Conservation (phyloP, 2,797 vertebrate genomes). For the Buceros bicornis region DNA sequence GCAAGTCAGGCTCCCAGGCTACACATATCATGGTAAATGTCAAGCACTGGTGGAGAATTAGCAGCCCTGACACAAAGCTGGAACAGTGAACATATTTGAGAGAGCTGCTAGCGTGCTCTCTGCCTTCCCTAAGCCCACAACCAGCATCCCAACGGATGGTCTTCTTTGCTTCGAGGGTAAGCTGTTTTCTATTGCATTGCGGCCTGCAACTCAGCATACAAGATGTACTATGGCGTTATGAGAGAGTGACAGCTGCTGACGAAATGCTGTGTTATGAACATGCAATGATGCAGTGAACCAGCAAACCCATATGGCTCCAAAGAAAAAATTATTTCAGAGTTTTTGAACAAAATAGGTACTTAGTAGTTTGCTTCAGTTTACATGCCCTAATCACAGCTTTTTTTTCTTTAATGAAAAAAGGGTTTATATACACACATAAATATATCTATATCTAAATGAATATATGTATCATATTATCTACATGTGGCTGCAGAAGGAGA, state of each 20-base stretch:
- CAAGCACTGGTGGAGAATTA: conserved; percentile 33
- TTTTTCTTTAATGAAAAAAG: background rate
- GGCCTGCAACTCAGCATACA: conserved; percentile 61
- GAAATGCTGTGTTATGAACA: conserved; percentile 75
- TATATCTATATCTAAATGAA: background rate
- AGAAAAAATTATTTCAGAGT: conserved; percentile 57
- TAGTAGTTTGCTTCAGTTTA: background rate
- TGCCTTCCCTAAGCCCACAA: background rate
- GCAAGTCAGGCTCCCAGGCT: conserved; percentile 47
- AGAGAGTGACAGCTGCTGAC: conserved; percentile 79
- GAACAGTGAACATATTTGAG: background rate
- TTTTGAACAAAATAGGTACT: conserved; percentile 56
- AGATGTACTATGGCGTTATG: conserved; percentile 66
- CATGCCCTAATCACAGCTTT: background rate
- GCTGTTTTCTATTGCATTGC: conserved; percentile 59
- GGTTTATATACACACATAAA: background rate
- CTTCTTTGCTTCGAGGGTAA: background rate
- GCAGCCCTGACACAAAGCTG: conserved; percentile 32
- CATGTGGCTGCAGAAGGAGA: background rate
- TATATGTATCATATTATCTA: background rate
- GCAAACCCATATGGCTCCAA: conserved; percentile 77
- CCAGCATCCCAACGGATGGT: conserved; percentile 16
- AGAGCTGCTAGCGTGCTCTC: background rate
- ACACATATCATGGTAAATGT: background rate
- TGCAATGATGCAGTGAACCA: conserved; percentile 77